Evolutionary conservation across 2,113 vertebrate species (phyloP), one percentile per base, ranked within the genome.

Genomic region (Pygoscelis adeliae): DNA sequence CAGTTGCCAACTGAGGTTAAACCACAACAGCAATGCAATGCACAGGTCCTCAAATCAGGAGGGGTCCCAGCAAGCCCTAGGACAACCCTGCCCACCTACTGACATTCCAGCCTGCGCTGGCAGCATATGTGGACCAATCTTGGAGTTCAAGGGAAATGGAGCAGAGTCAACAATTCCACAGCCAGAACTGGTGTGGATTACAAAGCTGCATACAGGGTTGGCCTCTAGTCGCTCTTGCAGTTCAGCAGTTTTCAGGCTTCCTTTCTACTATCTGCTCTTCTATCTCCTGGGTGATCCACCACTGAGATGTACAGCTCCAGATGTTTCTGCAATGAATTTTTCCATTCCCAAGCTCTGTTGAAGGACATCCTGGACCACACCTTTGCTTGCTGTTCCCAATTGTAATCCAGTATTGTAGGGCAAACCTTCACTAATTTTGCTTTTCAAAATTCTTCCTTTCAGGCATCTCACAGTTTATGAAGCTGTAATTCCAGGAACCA

Each of bases 11-110:
- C 42, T 42, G 42, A 42, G 42, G 42, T 42, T 42, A 42, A 42
- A 42, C 42, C 42, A 42, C 42, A 15, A 42, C 42, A 42, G n/a
- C 61, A 58, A 19, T 58, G 38, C 34, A 66, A 47, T 49, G 40
- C 40, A 61, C 12, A 42, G 42, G 10, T 62, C 18, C 21, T 62
- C 40, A 79, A 46, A 50, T 62, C 16, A 11, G 17, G 13, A 76
- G 6, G 27, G 10, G 14, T 14, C 22, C 11, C 0, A 0, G 16
- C 11, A 69, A 53, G 38, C 15, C 23, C 25, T 63, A 58, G 38
- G 38, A 34, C 34, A 69, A 26, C 5, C 12, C 4, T 47, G 15
- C 26, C 32, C 30, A 25, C 21, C 30, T 63, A 42, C 15, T 26
- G 38, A 58, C n/a, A 30, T 42, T 70, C 26, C 62, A 76, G 38